Evolutionary conservation across 2,797 vertebrate genomes (phyloP), one percentile per base, ranked within the genome.

Genomic region (Gila robusta): DNA sequence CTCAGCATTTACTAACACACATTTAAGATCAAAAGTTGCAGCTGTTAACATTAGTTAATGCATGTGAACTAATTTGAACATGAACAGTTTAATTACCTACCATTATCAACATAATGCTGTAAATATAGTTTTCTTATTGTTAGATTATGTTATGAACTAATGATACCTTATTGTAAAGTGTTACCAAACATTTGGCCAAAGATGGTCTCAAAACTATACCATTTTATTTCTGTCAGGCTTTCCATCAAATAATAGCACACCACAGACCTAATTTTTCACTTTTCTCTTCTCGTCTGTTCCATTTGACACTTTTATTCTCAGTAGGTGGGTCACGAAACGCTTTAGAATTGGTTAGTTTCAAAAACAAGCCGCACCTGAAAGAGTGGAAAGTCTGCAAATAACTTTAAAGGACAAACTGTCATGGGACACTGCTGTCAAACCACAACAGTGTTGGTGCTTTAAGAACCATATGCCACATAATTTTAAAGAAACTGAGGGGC

Each of bases 241-340:
- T 54, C 28, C 47, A 54, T 70, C 41, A 81, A 35, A 64, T 41
- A 41, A 62, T 44, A 66, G 1, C 41, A 70, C 32, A 70, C 32
- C 47, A 69, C 3, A 52, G 4, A 70, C 12, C 79, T 39, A 70
- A 81, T 81, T 54, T 81, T 81, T 81, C 47, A 81, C 23, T 70
- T 37, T 54, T 69, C 41, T 70, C 9, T 79, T 79, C 16, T 79
- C 23, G 2, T 79, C 17, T 66, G 64, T 67, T 52, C 6, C 64
- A 37, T 52, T 81, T 81, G 47, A 54, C 64, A 54, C 32, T 54
- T 81, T 54, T 81, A 81, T 26, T 81, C 66, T 52, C 66, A 69
- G 21, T 67, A 69, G 79, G 8, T 70, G 32, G 47, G 47, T 54
- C 66, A 26, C 14, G 1, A 44, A 82, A 71, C 35, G 12, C 6